Base-by-base conservation (phyloP, 1,140 invertebrate genomes). In the Hylaeus anthracinus region DNA sequence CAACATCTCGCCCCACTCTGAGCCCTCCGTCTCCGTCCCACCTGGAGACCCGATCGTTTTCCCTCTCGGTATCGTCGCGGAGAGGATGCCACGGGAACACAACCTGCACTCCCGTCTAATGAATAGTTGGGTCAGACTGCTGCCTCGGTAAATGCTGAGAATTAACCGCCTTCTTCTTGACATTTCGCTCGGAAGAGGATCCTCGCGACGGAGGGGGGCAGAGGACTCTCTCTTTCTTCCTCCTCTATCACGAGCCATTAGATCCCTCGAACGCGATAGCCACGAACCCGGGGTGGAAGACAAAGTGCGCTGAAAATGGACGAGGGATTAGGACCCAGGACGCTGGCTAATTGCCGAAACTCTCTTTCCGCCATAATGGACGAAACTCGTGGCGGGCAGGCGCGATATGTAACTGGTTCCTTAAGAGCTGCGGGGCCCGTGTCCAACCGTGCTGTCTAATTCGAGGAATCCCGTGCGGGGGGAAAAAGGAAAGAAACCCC, bases 161-260 rank as follows among this genome's bases (percentile, higher is more conserved):
- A 90, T 90, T 90, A 89, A 90, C 87, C 86, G 87, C 85, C 86
- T 84, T 81, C 82, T 89, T 89, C 90, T 90, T 91, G 88, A 90
- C 89, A 91, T 91, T 91, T 91, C 76, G 86, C 83, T 88, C 83
- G 65, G 80, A 83, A 83, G 80, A 88, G 70, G 74, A 81, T 84
- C 72, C 78, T 75, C 85, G 83, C 51, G 14, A 10, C 1, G 43
- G n/a, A 4, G 58, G 53, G 67, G 37, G 58, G 37, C 10, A 70
- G 41, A 48, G 71, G 79, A 76, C 64, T 81, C 77, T 80, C 45
- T 58, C 48, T 64, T 74, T 55, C 72, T 53, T 53, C 81, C 3
- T 60, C 26, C 48, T 81, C 66, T 81, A 81, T 81, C 84, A 53
- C 81, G 58, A 56, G 66, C 56, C 69, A 73, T 81, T 84, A 74